Evolutionary conservation across 1,140 invertebrate species (phyloP).

Genomic region (Adoxophyes honmai): DNA sequence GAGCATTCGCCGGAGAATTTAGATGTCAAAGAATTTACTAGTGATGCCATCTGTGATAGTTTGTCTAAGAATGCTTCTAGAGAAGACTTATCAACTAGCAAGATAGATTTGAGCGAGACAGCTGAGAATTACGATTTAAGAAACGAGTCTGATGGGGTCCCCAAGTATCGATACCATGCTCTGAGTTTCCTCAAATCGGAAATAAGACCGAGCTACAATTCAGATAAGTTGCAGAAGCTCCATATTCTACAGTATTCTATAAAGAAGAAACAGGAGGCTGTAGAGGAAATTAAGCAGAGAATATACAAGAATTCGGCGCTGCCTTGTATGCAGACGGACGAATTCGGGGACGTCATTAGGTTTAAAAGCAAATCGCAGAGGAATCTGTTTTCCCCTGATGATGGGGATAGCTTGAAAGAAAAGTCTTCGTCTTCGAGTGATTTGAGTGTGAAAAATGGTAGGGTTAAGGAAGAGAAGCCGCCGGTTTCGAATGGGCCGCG

Average conservation of each 20-base stretch:
- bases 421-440: constrained; percentile 50
- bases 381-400: constrained; percentile 57
- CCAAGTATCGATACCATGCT: constrained; percentile 61
- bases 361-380: constrained; percentile 52
- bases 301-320: constrained; percentile 71
- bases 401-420: constrained; percentile 33
- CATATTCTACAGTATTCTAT: constrained; percentile 73
- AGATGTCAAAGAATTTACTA: constrained; percentile 62
- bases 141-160: constrained; percentile 52
- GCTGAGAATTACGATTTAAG: constrained; percentile 70
- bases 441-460: constrained; percentile 50
- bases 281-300: constrained; percentile 68
- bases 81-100: constrained; percentile 55
- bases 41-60: constrained; percentile 56
- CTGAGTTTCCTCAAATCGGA: constrained; percentile 78
- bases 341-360: constrained; percentile 37
- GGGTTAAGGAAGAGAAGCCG: constrained; percentile 43
- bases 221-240: constrained; percentile 81
- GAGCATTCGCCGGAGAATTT: constrained; percentile 69
- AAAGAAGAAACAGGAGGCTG: constrained; percentile 68
- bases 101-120: constrained; percentile 72
- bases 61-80: constrained; percentile 46
- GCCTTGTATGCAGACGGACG: constrained; percentile 29
- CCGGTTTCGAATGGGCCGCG: constrained; percentile 53
- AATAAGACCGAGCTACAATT: constrained; percentile 85